Evolutionary conservation across 2,113 vertebrate genomes (phyloP).

Genomic region (Acrocephalus arundinaceus): DNA sequence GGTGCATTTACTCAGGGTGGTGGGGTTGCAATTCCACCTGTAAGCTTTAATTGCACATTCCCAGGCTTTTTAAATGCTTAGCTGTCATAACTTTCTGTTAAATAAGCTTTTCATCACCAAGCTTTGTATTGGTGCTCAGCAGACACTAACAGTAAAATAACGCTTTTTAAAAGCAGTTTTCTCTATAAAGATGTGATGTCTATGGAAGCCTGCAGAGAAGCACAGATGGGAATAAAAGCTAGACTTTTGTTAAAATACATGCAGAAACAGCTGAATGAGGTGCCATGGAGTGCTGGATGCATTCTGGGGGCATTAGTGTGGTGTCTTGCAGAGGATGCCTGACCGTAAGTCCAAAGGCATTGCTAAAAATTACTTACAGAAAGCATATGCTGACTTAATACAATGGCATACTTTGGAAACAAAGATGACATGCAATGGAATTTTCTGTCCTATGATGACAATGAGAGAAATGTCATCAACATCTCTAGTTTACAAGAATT

Average conservation of each 20-base stretch:
- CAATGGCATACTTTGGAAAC: background rate
- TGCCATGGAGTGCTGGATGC: background rate
- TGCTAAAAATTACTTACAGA: background rate
- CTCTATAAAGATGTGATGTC: background rate
- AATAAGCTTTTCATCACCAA: background rate
- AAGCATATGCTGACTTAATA: background rate
- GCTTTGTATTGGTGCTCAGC: background rate
- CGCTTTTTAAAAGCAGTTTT: background rate
- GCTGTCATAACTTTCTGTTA: background rate
- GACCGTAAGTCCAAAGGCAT: background rate
- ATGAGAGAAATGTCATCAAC: background rate
- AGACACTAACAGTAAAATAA: background rate
- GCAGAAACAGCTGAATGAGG: background rate
- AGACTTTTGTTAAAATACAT: background rate
- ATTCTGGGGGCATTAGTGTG: background rate
- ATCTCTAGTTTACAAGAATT: background rate
- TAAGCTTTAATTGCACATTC: background rate
- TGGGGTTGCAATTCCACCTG: background rate
- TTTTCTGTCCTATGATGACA: background rate
- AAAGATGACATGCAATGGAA: background rate
- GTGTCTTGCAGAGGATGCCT: background rate
- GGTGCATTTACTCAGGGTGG: background rate
- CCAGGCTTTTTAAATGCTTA: background rate
- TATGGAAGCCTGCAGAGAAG: background rate
- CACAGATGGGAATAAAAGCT: background rate